These are phyloP conservation scores for Rhagoletis pomonella DNA, from an alignment of 1,140 invertebrate species.

Conservation along the genomic window DNA sequence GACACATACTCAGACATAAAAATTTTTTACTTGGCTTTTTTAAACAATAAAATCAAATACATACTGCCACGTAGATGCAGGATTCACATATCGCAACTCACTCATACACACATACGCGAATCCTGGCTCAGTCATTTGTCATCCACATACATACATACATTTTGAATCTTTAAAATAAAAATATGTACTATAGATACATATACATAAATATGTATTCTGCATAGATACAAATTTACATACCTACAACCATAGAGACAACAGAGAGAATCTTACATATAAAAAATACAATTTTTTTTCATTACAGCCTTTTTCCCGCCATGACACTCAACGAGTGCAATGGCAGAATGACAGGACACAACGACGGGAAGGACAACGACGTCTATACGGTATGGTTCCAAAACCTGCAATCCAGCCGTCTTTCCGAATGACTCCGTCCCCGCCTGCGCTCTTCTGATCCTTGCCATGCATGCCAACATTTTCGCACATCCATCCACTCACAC, in stretches of 20 bases:
- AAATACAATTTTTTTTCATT: slow-evolving; percentile 4
- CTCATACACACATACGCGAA: not conserved
- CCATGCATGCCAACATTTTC: not conserved
- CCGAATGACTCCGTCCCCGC: not conserved
- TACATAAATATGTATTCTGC: not conserved
- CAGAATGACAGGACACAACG: slow-evolving; percentile 23
- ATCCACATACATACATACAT: slow-evolving; percentile 31
- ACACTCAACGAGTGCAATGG: slow-evolving; percentile 34
- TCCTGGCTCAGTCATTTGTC: slow-evolving; percentile 3
- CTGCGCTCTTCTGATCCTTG: not conserved
- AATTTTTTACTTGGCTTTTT: not conserved
- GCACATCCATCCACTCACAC: slow-evolving; percentile 8
- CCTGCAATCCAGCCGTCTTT: not conserved
- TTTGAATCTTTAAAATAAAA: slow-evolving; percentile 43
- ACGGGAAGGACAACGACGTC: slow-evolving; percentile 37
- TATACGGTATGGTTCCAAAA: not conserved
- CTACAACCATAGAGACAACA: no score
- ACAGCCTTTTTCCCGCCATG: slow-evolving; percentile 38
- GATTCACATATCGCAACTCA: not conserved
- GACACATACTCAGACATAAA: not conserved
- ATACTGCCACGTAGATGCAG: not conserved
- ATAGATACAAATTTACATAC: no score
- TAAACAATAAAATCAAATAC: not conserved
- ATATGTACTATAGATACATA: not conserved
- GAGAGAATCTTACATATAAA: not conserved